Conservation (phyloP, 2,113 vertebrate genomes). For the Chionodraco myersi region DNA sequence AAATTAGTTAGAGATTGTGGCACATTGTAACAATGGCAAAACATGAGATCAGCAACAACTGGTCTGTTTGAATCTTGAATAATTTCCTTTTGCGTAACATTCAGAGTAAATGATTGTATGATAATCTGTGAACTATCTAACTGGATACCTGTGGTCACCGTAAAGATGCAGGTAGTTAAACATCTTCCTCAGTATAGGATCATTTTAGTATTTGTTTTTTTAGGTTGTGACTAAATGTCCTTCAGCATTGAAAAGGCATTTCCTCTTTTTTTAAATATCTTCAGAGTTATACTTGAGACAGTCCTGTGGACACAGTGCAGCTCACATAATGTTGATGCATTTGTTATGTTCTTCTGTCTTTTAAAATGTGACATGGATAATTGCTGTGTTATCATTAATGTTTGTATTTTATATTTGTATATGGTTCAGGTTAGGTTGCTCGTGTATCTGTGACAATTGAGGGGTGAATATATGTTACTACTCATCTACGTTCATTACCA, state of each 20-base stretch:
- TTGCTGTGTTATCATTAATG: constrained; percentile 10
- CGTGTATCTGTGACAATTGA: background rate
- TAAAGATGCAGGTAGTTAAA: constrained; percentile 7
- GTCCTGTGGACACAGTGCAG: constrained; percentile 44
- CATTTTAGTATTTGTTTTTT: background rate
- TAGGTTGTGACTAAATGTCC: background rate
- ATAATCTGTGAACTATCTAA: constrained; percentile 9
- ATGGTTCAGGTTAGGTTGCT: constrained; percentile 1
- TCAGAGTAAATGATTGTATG: background rate
- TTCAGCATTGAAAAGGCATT: no score
- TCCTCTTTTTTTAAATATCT: no score
- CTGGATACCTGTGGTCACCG: constrained; percentile 18
- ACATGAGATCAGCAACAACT: background rate
- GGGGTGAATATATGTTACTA: constrained; percentile 1
- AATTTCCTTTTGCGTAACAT: background rate
- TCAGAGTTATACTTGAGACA: constrained; percentile 14
- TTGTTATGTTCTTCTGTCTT: constrained; percentile 30
- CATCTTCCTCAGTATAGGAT: background rate
- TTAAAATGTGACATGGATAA: constrained; percentile 17
- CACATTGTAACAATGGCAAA: background rate
- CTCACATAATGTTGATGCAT: constrained; percentile 37
- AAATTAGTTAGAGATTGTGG: background rate
- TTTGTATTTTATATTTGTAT: constrained; percentile 32
- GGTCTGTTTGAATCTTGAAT: background rate
- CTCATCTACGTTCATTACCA: constrained; percentile 49